Evolutionary conservation across 1,140 invertebrate species (phyloP).

Genomic region (Hycleus cichorii): DNA sequence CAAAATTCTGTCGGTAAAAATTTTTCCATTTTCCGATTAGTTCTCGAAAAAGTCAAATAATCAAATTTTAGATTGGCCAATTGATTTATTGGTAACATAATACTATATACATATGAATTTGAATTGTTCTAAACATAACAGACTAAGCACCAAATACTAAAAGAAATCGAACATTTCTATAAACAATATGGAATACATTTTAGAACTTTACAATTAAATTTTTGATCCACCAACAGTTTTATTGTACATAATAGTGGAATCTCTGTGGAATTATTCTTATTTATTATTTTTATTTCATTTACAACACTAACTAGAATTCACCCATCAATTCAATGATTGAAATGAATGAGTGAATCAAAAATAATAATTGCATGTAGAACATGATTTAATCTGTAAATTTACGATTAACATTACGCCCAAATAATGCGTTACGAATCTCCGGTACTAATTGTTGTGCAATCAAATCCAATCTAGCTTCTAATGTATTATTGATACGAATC

Average conservation of each 20-base stretch:
- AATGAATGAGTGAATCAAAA: too few species aligned
- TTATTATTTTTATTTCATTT: too few species aligned
- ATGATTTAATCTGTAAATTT: conserved; percentile 87
- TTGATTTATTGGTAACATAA: too few species aligned
- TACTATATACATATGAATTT: conserved; percentile 6
- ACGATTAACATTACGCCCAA: conserved; percentile 91
- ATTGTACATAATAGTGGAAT: conserved; percentile 7
- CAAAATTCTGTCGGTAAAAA: too few species aligned
- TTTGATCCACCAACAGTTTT: conserved; percentile 3
- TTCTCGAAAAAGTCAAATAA: too few species aligned
- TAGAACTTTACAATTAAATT: not conserved
- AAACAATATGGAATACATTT: conserved; percentile 9
- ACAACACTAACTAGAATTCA: too few species aligned
- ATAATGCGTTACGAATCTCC: conserved; percentile 86
- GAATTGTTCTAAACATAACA: not conserved
- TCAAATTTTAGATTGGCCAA: too few species aligned
- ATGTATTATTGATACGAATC: conserved; percentile 89
- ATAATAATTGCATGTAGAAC: not conserved
- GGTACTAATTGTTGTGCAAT: conserved; percentile 91
- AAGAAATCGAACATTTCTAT: not conserved
- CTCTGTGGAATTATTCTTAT: not conserved
- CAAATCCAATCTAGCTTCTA: conserved; percentile 90
- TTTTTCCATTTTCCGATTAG: too few species aligned
- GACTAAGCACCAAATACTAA: conserved; percentile 2
- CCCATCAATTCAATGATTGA: too few species aligned